These are phyloP conservation scores for Leucosticte australis DNA, from an alignment of 2,113 vertebrate species.

Conservation along the genomic window DNA sequence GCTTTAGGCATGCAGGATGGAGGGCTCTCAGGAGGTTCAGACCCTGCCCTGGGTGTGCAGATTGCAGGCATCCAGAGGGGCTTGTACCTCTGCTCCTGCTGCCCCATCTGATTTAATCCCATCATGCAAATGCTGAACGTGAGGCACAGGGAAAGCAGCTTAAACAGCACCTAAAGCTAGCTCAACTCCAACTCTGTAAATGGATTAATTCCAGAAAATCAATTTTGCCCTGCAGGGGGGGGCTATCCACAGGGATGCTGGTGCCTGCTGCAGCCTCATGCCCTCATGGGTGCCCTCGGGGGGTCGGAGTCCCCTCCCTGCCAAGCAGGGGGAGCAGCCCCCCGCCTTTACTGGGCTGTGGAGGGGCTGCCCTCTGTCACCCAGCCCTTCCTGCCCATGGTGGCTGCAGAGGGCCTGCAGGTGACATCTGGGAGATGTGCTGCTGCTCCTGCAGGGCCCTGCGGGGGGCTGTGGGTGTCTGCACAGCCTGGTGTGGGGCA, in stretches of 20 bases:
- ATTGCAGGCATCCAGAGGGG: background rate
- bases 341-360: accelerated
- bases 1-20: background rate
- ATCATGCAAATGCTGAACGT: background rate
- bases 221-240: background rate
- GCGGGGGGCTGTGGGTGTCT: background rate
- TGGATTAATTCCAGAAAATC: background rate
- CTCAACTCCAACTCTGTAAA: background rate
- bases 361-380: background rate
- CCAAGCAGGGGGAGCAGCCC: background rate
- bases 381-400: background rate
- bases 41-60: background rate
- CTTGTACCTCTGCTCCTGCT: background rate
- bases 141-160: background rate
- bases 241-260: background rate
- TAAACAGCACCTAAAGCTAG: background rate
- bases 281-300: accelerated
- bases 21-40: background rate
- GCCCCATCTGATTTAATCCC: background rate
- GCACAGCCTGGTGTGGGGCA: background rate
- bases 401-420: accelerated
- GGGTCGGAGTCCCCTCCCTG: background rate
- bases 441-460: background rate
- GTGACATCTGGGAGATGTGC: background rate
- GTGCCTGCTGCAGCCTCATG: background rate